Base-by-base conservation (phyloP, 1,140 invertebrate genomes). In the Anadara kagoshimensis region DNA sequence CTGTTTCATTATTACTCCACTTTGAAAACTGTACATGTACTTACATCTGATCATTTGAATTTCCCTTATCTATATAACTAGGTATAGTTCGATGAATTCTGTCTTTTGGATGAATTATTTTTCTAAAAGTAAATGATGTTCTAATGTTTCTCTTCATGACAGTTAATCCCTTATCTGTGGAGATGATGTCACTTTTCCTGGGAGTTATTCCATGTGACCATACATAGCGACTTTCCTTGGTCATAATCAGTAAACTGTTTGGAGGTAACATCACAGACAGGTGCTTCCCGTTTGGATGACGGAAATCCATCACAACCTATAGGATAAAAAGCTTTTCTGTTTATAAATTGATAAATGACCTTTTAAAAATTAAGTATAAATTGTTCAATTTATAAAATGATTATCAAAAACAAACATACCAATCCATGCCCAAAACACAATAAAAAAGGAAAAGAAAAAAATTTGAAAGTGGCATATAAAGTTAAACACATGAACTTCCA, bases 51-150 rank as follows among this genome's bases (percentile, higher is more conserved):
- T 18, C 44, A 22, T 51, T 51, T 51, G 62, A 10, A 26, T 64
- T 45, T n/a, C 51, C 49, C 0, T 65, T 65, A 18, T 51, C 5
- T 53, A 14, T 53, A 36, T 36, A 36, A 36, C 7, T 36, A n/a
- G 53, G 61, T 53, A 69, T 11, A 1, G 14, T 57, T 56, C 65
- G 58, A 22, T 44, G 36, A 18, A 64, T 58, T 61, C 73, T 66
- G n/a, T 75, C 73, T n/a, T 20, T 54, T 12, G 73, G 73, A 43
- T 51, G 73, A 43, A 75, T 90, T 24, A 96, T 91, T 90, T 93
- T 94, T 45, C 97, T 90, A 89, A 98, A 98, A 14, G 97, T 99
- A 45, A 98, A 93, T 0, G 97, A 99, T 54, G 94, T 92, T 73
- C 97, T 90, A 1, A 88, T 91, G 16, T 85, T 88, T 54, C 97